Evolutionary conservation across 2,113 vertebrate genomes (phyloP).

Genomic region (Eretmochelys imbricata): DNA sequence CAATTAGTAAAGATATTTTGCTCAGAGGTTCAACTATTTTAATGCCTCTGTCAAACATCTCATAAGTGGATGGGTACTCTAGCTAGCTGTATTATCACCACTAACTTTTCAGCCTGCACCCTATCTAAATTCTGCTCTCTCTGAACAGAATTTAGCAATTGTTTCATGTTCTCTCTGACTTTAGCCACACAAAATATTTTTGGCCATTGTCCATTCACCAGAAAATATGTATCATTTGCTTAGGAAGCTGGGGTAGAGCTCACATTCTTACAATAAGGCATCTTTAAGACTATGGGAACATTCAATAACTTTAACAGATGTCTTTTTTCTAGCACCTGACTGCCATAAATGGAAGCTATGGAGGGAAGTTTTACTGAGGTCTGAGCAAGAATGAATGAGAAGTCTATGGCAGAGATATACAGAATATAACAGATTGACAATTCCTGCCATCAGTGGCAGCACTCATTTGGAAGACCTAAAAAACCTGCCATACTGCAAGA

Average conservation of each 20-base stretch:
- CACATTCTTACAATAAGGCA: neutral
- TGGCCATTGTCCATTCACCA: neutral
- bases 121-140: neutral
- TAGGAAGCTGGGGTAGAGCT: neutral
- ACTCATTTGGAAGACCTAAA: neutral
- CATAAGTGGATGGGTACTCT: accelerated
- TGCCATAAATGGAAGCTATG: neutral
- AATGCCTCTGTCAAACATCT: neutral
- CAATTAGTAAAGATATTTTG: neutral
- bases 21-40: neutral
- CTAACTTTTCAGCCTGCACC: neutral
- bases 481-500: neutral
- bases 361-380: neutral
- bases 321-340: neutral
- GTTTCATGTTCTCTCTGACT: neutral
- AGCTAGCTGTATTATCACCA: neutral
- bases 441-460: neutral
- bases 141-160: neutral
- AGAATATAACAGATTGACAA: neutral
- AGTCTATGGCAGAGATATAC: neutral
- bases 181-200: neutral
- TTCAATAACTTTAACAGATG: neutral
- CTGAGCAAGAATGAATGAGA: neutral
- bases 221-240: neutral
- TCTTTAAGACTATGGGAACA: neutral